Evolutionary conservation across 2,113 vertebrate genomes (phyloP).

Genomic region (Manacus vitellinus): DNA sequence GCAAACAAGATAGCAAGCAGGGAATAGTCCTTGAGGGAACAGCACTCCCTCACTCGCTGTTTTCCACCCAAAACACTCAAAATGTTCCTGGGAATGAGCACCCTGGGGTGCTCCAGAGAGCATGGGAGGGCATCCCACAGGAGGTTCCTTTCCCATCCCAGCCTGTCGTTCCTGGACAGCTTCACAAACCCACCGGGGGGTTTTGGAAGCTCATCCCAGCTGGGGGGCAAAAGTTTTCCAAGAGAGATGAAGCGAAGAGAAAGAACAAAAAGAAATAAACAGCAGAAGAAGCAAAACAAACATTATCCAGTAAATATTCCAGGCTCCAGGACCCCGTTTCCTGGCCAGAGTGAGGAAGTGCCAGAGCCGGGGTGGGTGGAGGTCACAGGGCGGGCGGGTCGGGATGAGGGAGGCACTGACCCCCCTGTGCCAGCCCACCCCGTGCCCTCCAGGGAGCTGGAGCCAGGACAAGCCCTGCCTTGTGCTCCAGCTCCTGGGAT

Average conservation of each 20-base stretch:
- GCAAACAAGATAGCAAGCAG: background rate
- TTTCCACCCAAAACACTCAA: background rate
- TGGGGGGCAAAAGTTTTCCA: background rate
- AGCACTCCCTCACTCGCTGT: background rate
- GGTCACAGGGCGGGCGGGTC: background rate
- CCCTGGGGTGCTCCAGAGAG: fast-evolving
- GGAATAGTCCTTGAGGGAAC: fast-evolving
- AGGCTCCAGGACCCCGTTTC: background rate
- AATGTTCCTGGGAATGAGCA: fast-evolving
- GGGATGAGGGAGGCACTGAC: background rate
- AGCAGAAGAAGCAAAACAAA: background rate
- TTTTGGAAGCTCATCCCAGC: background rate
- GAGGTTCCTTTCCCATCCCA: background rate
- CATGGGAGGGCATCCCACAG: background rate
- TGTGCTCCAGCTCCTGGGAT: background rate
- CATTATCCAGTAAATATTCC: background rate
- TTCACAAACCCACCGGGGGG: background rate
- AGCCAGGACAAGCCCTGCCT: background rate
- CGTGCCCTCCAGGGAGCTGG: background rate
- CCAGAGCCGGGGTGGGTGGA: background rate
- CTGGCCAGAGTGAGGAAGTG: background rate
- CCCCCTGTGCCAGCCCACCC: background rate
- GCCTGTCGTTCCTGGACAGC: background rate
- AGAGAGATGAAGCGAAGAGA: background rate
- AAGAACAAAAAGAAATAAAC: fast-evolving